Base-by-base conservation (phyloP, 2,797 vertebrate genomes). In the Ficedula albicollis region DNA sequence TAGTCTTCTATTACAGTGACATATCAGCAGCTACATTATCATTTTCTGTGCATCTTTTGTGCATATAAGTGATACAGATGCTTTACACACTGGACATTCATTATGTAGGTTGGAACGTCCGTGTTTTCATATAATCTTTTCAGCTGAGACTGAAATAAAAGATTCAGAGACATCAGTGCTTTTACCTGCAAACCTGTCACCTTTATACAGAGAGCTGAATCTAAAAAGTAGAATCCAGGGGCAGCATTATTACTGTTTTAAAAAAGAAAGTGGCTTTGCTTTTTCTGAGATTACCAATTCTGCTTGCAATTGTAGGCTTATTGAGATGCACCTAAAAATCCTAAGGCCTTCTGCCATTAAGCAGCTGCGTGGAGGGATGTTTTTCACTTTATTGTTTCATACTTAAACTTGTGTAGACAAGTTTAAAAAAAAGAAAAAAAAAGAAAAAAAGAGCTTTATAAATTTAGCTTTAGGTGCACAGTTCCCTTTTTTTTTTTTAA, bases 51-150 rank as follows among this genome's bases (percentile, higher is more conserved):
- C 14, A 73, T 76, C 36, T 87, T 64, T 36, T 69, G 15, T 58
- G 25, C 58, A 12, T 22, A 3, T 36, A 72, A 78, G 30, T 39
- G 27, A 73, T 69, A 22, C 48, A 89, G 55, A 30, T 73, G 34
- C 36, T 92, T 91, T 84, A 39, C 43, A 84, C 87, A 82, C n/a
- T 39, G 54, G 58, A 62, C 43, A 29, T 15, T 56, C 43, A 36
- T 87, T 89, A 55, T 13, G 7, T 41, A 48, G n/a, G 32, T 36
- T 1, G 2, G 36, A 75, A 62, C 0, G 0, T 46, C 22, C 15
- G 11, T 4, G 1, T 79, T 88, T 86, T 89, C 36, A 25, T 13
- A 15, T 25, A 44, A 41, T 69, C 11, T 84, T 77, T 84, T 73
- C 30, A 52, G 18, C 55, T 60, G 27, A 56, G 34, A 49, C 58